A percentile compares a stretch with the other conserved stretches of the same genome.
Evolutionary conservation across 2,888 invertebrate genomes (phyloP).

Genomic region (Busseola fusca): DNA sequence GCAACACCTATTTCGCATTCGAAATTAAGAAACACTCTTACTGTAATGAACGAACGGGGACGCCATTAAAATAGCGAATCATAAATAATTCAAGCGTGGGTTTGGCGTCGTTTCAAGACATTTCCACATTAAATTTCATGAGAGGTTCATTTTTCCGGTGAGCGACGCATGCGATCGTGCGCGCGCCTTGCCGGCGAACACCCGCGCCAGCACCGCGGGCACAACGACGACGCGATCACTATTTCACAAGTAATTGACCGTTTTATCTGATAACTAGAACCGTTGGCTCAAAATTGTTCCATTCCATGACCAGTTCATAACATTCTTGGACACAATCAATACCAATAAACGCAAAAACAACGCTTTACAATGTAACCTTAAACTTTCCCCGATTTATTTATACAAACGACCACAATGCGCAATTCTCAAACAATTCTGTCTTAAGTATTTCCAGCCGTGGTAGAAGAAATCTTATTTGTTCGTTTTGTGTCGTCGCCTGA

Average conservation of each 20-base stretch:
- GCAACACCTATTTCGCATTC: slow-evolving; percentile 75
- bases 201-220: slow-evolving; percentile 29
- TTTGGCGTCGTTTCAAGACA: slow-evolving; percentile 89
- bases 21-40: slow-evolving; percentile 86
- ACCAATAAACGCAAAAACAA: slow-evolving; percentile 42
- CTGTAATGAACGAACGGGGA: slow-evolving; percentile 84
- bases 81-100: slow-evolving; percentile 87
- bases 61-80: slow-evolving; percentile 87
- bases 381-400: slow-evolving; percentile 63
- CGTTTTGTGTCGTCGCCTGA: slow-evolving; percentile 81
- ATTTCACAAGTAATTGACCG: slow-evolving; percentile 72
- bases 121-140: slow-evolving; percentile 89
- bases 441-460: slow-evolving; percentile 78
- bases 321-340: slow-evolving; percentile 35
- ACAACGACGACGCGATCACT: slow-evolving; percentile 49
- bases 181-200: slow-evolving; percentile 44
- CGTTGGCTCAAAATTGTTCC: slow-evolving; percentile 35
- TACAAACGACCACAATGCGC: slow-evolving; percentile 76
- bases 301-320: slow-evolving; percentile 28
- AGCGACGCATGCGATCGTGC: slow-evolving; percentile 73
- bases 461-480: slow-evolving; percentile 79
- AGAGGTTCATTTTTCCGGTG: slow-evolving; percentile 86
- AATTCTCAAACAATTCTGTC: slow-evolving; percentile 76
- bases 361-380: slow-evolving; percentile 52
- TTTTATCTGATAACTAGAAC: slow-evolving; percentile 61